phyloP scores from a whole-genome alignment of 2,888 invertebrate species.

The Osmoderma eremita region DNA sequence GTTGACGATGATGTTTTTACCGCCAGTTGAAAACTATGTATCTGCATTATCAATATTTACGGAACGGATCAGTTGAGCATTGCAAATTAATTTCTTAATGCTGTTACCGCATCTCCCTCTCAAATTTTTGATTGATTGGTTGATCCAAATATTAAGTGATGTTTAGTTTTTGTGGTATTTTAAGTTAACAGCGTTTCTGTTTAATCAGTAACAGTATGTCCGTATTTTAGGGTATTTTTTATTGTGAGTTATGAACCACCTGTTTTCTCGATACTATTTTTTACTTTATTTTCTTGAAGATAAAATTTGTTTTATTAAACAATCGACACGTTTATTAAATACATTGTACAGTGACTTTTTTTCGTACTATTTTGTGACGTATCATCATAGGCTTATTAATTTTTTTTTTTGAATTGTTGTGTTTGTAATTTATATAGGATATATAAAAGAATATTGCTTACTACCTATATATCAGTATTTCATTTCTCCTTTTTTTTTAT shows the following conservation, averaged over 20 bases:
- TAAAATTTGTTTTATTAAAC: constrained; percentile 1
- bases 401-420: constrained; percentile 17
- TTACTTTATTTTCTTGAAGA: constrained; percentile 8
- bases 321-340: constrained; percentile 5
- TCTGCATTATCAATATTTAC: too few relatives aligned
- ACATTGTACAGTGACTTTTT: constrained; percentile 11
- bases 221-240: constrained; percentile 19
- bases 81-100: too few relatives aligned
- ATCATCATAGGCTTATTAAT: constrained; percentile 1
- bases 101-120: too few relatives aligned
- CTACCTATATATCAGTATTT: constrained; percentile 26
- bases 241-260: background rate
- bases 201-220: too few relatives aligned
- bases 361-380: constrained; percentile 27
- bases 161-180: too few relatives aligned
- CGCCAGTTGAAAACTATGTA: constrained; percentile 17
- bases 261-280: background rate
- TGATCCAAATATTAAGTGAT: too few relatives aligned
- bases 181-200: too few relatives aligned
- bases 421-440: constrained; percentile 24
- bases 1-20: constrained; percentile 18
- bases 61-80: too few relatives aligned
- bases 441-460: constrained; percentile 15
- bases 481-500: constrained; percentile 17
- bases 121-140: too few relatives aligned